Percentiles rank a stretch among this genome's conserved stretches.
phyloP scores from a whole-genome alignment of 1,140 invertebrate genomes.

The Leptonema lineaticorne region DNA sequence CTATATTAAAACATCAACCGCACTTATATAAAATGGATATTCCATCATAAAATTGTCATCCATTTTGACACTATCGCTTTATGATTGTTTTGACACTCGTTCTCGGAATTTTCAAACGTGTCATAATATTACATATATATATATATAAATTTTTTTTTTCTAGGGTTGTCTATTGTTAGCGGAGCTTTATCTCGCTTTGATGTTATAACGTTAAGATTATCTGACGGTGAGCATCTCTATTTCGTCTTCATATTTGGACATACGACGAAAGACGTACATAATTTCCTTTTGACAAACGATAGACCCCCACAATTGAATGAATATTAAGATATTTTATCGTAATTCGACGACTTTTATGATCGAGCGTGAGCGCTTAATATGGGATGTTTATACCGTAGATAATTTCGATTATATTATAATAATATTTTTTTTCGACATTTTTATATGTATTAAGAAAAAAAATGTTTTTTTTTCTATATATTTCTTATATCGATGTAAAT shows the following conservation, averaged over 20 bases:
- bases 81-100: slow-evolving; percentile 17
- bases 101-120: slow-evolving; percentile 16
- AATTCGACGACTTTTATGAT: too few species aligned
- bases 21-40: too few species aligned
- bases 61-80: slow-evolving; percentile 15
- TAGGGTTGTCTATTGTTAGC: background rate
- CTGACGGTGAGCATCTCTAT: slow-evolving; percentile 15
- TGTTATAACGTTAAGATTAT: slow-evolving; percentile 24
- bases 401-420: too few species aligned
- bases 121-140: background rate
- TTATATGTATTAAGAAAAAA: too few species aligned
- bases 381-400: too few species aligned
- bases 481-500: too few species aligned
- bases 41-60: too few species aligned
- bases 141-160: background rate
- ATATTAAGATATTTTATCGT: background rate
- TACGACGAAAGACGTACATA: slow-evolving; percentile 17
- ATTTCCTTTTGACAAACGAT: slow-evolving; percentile 14
- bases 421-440: too few species aligned
- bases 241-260: slow-evolving; percentile 28
- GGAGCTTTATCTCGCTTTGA: slow-evolving; percentile 25
- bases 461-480: too few species aligned
- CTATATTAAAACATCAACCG: too few species aligned
- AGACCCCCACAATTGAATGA: background rate
- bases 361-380: too few species aligned